Conservation (phyloP, 2,113 vertebrate species). For the Trochalopteron elliotii region DNA sequence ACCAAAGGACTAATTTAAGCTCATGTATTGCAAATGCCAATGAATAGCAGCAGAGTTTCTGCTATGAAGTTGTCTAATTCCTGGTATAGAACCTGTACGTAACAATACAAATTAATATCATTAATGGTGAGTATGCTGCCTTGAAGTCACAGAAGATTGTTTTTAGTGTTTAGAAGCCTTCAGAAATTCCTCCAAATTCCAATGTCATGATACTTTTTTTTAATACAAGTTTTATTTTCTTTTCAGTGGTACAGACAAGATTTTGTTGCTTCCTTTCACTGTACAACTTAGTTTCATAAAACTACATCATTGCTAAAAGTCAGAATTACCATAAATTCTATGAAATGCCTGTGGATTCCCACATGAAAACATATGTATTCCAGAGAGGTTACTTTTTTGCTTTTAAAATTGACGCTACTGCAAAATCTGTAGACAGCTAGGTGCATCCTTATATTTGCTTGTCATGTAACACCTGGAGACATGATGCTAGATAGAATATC, state of each 20-base stretch:
- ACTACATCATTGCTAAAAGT: background rate
- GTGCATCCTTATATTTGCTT: background rate
- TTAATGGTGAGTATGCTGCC: background rate
- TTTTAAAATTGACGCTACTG: background rate
- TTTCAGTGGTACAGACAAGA: background rate
- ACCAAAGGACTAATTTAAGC: background rate
- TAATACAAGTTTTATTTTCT: background rate
- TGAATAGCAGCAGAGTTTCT: background rate
- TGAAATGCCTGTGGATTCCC: background rate
- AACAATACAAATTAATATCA: background rate
- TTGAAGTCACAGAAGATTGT: background rate
- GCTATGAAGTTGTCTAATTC: background rate
- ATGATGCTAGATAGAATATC: background rate
- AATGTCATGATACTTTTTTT: background rate
- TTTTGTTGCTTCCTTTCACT: background rate
- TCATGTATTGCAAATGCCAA: background rate
- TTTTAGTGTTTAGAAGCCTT: background rate
- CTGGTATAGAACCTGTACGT: background rate
- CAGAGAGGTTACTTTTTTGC: background rate
- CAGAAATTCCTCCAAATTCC: background rate
- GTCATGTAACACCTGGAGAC: background rate
- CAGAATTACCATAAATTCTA: background rate
- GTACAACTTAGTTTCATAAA: background rate
- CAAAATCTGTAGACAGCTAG: background rate
- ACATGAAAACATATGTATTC: background rate